Evolutionary conservation across 1,140 invertebrate species (phyloP), one percentile per base, ranked within the genome.

Genomic region (Zaprionus tsacasi): DNA sequence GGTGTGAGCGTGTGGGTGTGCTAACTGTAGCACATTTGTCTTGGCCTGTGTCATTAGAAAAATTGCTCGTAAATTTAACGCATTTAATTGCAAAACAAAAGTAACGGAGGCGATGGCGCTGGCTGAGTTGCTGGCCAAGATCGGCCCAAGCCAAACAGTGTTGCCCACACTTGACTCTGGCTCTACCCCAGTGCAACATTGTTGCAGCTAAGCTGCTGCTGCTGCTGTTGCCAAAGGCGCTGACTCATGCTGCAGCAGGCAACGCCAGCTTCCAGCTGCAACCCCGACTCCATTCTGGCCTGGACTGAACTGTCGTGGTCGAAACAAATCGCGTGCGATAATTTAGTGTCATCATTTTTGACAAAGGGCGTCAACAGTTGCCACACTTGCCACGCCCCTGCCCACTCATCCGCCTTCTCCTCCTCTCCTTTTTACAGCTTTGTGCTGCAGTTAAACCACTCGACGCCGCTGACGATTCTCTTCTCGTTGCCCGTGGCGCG

Each of bases 331-430:
- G 85, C 67, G 70, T 70, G 75, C 76, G 86, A 89, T 89, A 85
- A 90, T 85, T 89, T 89, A 85, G 78, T 89, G 85, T 89, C 85
- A 81, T 79, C 71, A 81, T 89, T 89, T 89, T 88, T 85, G 85
- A 85, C 85, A 89, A 71, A 83, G 81, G 75, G 81, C 85, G 81
- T 81, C 70, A 89, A 86, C 79, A 79, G 76, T 66, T 86, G 10
- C 33, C 40, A n/a, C 79, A 86, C 67, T 82, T 87, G 78, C 76
- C 21, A 33, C 66, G 68, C 74, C 38, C 36, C 27, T 38, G 3
- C 57, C 21, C 7, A n/a, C 59, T 67, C 52, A 45, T 35, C 35
- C 13, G 3, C 15, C 36, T 25, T 45, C 40, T 43, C 38, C 45
- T 64, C 36, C 5, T 57, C 25, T 55, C 55, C 52, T 55, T 66